Conservation (phyloP, 2,888 invertebrate genomes). For the Drosophila kambysellisi region DNA sequence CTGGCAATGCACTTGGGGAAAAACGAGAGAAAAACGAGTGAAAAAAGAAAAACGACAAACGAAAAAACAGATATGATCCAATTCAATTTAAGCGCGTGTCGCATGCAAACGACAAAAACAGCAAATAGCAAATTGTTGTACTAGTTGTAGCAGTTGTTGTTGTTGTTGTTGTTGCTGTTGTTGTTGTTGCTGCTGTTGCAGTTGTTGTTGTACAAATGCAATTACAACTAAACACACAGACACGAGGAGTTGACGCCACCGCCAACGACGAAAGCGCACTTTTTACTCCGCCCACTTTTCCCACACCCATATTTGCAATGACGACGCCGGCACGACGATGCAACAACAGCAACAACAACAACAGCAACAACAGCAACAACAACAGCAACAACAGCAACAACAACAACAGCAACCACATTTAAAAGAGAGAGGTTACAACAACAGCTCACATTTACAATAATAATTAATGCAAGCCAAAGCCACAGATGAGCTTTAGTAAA, state of each 20-base stretch:
- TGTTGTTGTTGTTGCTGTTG: constrained; percentile 28
- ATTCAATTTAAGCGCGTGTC: constrained; percentile 73
- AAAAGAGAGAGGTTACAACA: constrained; percentile 46
- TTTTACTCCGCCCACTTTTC: constrained; percentile 78
- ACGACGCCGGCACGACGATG: constrained; percentile 56
- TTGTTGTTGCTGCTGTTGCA: constrained; percentile 10
- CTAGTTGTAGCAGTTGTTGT: constrained; percentile 12
- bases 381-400: neutral
- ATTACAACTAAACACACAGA: constrained; percentile 71
- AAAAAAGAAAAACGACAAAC: neutral
- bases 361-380: constrained; percentile 13
- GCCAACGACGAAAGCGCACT: constrained; percentile 59
- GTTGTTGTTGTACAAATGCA: constrained; percentile 66
- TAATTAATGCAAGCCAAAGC: constrained; percentile 21
- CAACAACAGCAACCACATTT: constrained; percentile 11
- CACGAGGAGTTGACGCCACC: constrained; percentile 59
- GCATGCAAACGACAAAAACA: constrained; percentile 59
- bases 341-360: constrained; percentile 8
- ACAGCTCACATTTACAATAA: constrained; percentile 27
- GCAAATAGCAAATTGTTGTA: constrained; percentile 49
- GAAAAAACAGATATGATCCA: constrained; percentile 64
- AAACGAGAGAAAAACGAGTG: constrained; percentile 1
- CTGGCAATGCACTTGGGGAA: constrained; percentile 23
- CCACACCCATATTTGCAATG: constrained; percentile 74
- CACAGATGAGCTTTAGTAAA: constrained; percentile 6